phyloP scores from a whole-genome alignment of 2,797 vertebrate genomes.

The Chelonia mydas region DNA sequence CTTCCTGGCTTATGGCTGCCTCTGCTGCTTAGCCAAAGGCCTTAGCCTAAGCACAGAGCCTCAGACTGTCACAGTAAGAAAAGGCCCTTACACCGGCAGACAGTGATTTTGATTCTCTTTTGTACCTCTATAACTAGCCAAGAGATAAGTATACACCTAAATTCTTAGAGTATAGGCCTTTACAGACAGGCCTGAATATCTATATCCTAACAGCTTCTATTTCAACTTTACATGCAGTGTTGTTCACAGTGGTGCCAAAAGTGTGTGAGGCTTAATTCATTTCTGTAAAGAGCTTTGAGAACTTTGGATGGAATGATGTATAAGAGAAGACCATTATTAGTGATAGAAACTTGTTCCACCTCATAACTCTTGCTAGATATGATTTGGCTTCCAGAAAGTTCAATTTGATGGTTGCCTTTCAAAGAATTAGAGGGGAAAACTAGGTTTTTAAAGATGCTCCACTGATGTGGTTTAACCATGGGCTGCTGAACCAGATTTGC shows the following conservation, averaged over 20 bases:
- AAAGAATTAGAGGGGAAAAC: not conserved
- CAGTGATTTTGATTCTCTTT: no score
- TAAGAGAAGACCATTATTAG: not conserved
- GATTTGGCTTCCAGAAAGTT: not conserved
- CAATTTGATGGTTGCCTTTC: fast-evolving
- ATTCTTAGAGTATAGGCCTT: no score
- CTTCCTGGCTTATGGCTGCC: no score
- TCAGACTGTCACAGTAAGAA: no score
- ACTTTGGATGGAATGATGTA: not conserved
- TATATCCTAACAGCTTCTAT: no score
- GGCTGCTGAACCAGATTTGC: not conserved
- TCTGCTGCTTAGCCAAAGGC: no score
- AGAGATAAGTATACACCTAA: no score
- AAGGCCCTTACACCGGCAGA: no score
- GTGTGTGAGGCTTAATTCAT: not conserved
- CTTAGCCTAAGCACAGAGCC: no score
- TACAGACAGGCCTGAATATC: no score
- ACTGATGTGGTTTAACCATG: not conserved
- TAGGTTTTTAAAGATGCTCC: not conserved
- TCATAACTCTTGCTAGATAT: not conserved
- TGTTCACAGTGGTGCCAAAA: not conserved
- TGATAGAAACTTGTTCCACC: not conserved
- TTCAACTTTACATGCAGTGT: no score
- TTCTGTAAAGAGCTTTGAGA: not conserved
- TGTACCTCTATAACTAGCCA: no score